Conservation (phyloP, 1,140 invertebrate species). For the Diploscapter pachys region DNA sequence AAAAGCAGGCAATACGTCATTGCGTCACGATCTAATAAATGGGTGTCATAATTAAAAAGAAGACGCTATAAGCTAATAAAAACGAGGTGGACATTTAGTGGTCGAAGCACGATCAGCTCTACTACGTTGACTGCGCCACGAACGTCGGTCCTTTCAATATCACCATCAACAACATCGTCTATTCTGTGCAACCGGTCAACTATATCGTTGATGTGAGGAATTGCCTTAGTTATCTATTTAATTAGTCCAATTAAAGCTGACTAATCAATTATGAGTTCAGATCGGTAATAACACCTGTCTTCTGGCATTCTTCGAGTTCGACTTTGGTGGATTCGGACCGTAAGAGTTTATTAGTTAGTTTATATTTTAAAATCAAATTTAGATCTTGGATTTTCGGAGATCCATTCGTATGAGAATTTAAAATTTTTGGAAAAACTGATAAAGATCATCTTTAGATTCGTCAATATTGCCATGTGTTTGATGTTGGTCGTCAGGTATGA, state of each 20-base stretch:
- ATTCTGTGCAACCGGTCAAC: background rate
- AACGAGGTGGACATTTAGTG: background rate
- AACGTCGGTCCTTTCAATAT: slow-evolving; percentile 25
- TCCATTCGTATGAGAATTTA: slow-evolving; percentile 39
- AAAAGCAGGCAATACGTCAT: too few species aligned
- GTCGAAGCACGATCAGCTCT: slow-evolving; percentile 20
- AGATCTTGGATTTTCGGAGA: slow-evolving; percentile 38
- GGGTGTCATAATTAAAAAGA: too few species aligned
- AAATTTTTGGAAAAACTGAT: too few species aligned
- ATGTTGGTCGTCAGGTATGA: too few species aligned
- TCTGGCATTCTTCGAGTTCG: slow-evolving; percentile 28
- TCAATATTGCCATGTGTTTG: too few species aligned
- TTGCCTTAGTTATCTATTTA: background rate
- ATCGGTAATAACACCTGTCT: slow-evolving; percentile 19
- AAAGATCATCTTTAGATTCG: too few species aligned
- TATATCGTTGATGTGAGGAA: background rate
- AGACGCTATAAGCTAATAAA: too few species aligned
- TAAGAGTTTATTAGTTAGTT: too few species aligned
- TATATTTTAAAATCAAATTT: too few species aligned
- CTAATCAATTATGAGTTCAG: background rate
- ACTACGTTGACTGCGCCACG: slow-evolving; percentile 22
- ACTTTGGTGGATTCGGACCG: slow-evolving; percentile 36
- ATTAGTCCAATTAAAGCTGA: background rate
- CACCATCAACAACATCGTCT: slow-evolving; percentile 24
- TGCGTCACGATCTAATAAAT: too few species aligned